Evolutionary conservation across 1,140 invertebrate species (phyloP), one percentile per base, ranked within the genome.

Genomic region (Popillia japonica): DNA sequence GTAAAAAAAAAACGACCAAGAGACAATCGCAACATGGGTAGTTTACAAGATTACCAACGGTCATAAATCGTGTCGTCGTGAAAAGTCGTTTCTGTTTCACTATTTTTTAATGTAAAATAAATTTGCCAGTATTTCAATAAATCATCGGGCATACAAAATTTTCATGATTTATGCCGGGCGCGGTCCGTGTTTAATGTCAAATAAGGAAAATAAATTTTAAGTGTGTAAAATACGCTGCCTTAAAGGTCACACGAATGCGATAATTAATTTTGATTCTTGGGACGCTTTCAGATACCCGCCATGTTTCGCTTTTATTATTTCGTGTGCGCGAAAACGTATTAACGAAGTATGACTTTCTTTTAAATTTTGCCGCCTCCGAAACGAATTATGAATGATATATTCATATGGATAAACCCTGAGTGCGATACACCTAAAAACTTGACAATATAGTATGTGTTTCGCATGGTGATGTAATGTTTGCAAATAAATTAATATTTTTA

Each of bases 41-140:
- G 61, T 68, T 68, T 68, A 68, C 61, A 68, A 68, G 61, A 68
- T 68, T 68, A 74, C 72, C 34, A 2, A 34, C 17, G 17, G 8
- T 27, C 17, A 74, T 74, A 74, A 74, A 74, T 74, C 41, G n/a
- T 44, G 27, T 22, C 23, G 59, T n/a, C 27, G 27, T 23, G 61
- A 68, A 68, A 6, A 68, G 59, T 61, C 61, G 23, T n/a, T 17
- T 55, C 72, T 42, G 34, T 20, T 74, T 74, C 72, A 9, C 72
- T 74, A 74, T 74, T 74, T 74, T 34, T 74, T 74, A 74, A 74
- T 74, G 41, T 44, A 74, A 74, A 74, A 74, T 74, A 74, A 74
- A 74, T 74, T 44, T 23, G 61, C 72, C 34, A 74, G 40, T 74
- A 40, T 40, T 74, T 44, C 72, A 44, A 74, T 74, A 74, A 74